phyloP scores from a whole-genome alignment of 53 echinoderm and acorn worm genomes.

The Patiria pectinifera region DNA sequence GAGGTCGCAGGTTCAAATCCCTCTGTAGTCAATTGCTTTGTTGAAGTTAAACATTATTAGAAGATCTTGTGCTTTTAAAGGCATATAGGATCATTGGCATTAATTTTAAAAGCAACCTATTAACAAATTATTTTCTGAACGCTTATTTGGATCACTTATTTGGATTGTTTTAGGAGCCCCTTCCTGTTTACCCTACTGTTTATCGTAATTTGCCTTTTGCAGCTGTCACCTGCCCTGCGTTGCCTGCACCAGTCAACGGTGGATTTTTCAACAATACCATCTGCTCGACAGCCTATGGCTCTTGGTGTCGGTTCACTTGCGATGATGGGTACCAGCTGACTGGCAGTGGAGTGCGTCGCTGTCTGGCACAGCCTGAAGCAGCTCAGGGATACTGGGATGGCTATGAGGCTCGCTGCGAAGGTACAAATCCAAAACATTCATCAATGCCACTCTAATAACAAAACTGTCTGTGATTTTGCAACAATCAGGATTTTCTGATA shows the following conservation, averaged over 20 bases:
- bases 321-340: conserved; percentile 58
- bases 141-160: neutral
- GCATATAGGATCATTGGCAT: no score
- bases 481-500: no score
- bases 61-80: no score
- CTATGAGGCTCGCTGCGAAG: conserved; percentile 64
- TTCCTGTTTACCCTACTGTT: neutral
- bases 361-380: conserved; percentile 50
- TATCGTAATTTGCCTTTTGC: neutral
- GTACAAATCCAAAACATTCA: neutral
- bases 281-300: conserved; percentile 58
- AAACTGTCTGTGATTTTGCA: neutral
- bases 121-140: no score
- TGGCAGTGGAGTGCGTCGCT: conserved; percentile 58
- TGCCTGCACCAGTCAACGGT: conserved; percentile 57
- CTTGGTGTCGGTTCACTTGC: conserved; percentile 68
- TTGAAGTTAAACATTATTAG: no score
- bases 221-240: conserved; percentile 52
- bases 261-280: neutral
- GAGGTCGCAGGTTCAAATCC: no score
- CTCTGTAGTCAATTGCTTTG: no score
- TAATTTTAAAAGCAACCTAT: no score
- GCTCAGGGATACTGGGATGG: conserved; percentile 72
- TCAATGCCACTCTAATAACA: no score
- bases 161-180: neutral